Evolutionary conservation across 1,140 invertebrate genomes (phyloP).

Genomic region (Papilio glaucus): DNA sequence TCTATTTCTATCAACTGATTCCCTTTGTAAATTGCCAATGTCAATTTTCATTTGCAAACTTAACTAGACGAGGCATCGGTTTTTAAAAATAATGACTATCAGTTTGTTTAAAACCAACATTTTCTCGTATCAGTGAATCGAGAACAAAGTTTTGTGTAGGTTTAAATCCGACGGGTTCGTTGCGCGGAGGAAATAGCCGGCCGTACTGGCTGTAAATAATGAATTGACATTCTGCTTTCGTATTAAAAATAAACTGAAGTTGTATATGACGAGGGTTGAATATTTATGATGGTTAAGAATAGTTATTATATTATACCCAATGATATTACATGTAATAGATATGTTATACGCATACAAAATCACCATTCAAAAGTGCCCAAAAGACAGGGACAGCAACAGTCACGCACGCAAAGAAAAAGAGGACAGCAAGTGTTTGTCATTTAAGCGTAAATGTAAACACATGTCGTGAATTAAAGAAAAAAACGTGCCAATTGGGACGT

Average conservation of each 20-base stretch:
- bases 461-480: no score
- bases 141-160: slow-evolving; percentile 7
- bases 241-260: slow-evolving; percentile 5
- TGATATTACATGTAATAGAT: no score
- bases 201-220: slow-evolving; percentile 12
- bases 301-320: no score
- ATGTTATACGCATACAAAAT: no score
- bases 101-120: slow-evolving; percentile 2
- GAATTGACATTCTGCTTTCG: slow-evolving; percentile 15
- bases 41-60: background rate
- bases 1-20: background rate
- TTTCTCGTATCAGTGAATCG: slow-evolving; percentile 16
- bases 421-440: no score
- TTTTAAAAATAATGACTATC: background rate
- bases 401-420: no score
- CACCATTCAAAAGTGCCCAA: no score
- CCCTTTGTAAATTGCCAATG: background rate
- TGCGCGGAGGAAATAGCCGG: slow-evolving; percentile 7
- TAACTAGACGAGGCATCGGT: background rate
- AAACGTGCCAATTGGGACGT: no score
- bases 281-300: no score
- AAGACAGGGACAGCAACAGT: no score
- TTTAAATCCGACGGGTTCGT: slow-evolving; percentile 8
- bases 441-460: no score
- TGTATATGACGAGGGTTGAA: background rate